Conservation (phyloP, 2,797 vertebrate species). For the Dromococcyx pavoninus region DNA sequence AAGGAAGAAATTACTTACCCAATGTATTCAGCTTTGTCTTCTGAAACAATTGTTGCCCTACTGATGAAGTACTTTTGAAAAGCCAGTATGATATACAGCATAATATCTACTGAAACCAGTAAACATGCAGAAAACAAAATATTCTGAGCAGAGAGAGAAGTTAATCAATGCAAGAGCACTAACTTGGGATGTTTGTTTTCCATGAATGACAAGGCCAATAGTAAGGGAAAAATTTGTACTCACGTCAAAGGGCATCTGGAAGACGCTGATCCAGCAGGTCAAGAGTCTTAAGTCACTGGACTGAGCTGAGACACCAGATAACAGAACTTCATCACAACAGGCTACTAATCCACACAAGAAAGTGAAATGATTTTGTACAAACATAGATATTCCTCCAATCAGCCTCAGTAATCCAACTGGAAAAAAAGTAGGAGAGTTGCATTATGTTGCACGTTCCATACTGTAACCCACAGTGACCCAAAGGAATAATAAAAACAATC, state of each 20-base stretch:
- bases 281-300: not conserved
- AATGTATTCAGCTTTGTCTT: not conserved
- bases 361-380: not conserved
- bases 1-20: conserved; percentile 14
- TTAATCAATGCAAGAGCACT: conserved; percentile 66
- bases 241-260: conserved; percentile 24
- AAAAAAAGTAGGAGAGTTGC: not conserved
- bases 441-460: not conserved
- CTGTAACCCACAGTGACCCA: not conserved
- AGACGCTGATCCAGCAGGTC: conserved; percentile 14
- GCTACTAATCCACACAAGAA: not conserved
- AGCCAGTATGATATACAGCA: not conserved
- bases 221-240: not conserved
- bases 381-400: not conserved
- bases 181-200: conserved; percentile 1
- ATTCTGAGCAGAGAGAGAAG: not conserved
- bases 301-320: not conserved
- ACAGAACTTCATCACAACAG: not conserved
- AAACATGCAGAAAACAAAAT: conserved; percentile 8
- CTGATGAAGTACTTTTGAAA: not conserved
- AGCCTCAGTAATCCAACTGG: not conserved
- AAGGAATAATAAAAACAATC: not conserved
- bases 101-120: not conserved
- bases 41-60: not conserved
- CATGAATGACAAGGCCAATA: not conserved